Evolutionary conservation across 2,888 invertebrate genomes (phyloP).

Genomic region (Steinernema carpocapsae): DNA sequence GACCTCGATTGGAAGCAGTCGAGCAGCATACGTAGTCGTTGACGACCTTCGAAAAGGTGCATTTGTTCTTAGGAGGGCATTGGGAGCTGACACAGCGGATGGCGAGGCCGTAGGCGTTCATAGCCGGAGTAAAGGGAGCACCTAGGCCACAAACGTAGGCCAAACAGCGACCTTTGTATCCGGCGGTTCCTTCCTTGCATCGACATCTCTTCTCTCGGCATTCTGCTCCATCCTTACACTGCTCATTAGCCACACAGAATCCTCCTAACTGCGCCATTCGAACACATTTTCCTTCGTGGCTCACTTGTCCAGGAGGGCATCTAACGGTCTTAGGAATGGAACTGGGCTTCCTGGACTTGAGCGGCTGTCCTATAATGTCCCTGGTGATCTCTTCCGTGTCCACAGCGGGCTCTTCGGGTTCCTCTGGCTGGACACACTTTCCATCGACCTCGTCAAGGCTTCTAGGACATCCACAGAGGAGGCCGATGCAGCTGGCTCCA

Average conservation of each 20-base stretch:
- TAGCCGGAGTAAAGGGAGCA: constrained; percentile 36
- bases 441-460: constrained; percentile 46
- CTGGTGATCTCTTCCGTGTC: constrained; percentile 37
- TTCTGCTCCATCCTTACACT: constrained; percentile 54
- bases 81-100: background rate
- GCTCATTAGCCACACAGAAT: constrained; percentile 49
- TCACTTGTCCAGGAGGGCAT: constrained; percentile 34
- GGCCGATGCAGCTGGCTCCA: constrained; percentile 53
- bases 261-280: constrained; percentile 46
- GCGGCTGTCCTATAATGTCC: background rate
- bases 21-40: constrained; percentile 50
- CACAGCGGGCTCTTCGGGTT: constrained; percentile 34
- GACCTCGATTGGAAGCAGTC: background rate
- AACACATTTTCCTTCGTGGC: constrained; percentile 43
- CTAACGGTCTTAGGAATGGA: background rate
- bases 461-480: constrained; percentile 52
- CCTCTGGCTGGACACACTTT: constrained; percentile 45
- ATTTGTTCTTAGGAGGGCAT: constrained; percentile 41
- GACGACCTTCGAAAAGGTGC: constrained; percentile 45
- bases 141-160: constrained; percentile 41
- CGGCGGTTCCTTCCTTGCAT: constrained; percentile 54
- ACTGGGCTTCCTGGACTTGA: background rate
- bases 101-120: background rate
- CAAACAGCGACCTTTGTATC: constrained; percentile 56
- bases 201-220: constrained; percentile 48